Conservation (phyloP, 1,140 invertebrate species). For the Sitobion miscanthi region DNA sequence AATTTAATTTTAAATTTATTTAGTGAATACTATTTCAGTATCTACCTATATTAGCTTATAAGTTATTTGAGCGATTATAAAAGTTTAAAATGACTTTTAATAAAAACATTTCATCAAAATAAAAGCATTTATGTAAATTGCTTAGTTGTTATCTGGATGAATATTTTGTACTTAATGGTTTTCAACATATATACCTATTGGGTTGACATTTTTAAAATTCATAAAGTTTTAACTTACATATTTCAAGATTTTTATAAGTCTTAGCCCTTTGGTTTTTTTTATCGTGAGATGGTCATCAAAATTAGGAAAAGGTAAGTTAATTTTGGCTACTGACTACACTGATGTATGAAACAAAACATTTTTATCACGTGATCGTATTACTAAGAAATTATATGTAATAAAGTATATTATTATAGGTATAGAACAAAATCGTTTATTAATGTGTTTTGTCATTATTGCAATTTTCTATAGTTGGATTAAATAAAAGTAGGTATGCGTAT, state of each 20-base stretch:
- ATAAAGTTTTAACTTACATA: background rate
- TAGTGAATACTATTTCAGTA: background rate
- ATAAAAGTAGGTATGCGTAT: background rate
- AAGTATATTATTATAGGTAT: background rate
- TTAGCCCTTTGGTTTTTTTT: background rate
- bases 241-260: background rate
- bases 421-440: background rate
- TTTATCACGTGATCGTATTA: background rate
- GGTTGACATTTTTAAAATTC: background rate
- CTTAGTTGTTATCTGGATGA: background rate
- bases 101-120: background rate
- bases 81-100: background rate
- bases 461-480: background rate
- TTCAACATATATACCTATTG: background rate
- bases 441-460: background rate
- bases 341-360: background rate
- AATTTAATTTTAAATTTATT: background rate
- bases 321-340: background rate
- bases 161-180: background rate
- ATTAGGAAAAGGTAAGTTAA: background rate
- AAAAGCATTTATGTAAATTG: background rate
- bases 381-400: background rate
- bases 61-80: background rate
- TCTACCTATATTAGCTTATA: background rate
- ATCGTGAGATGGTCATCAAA: background rate